Evolutionary conservation across 2,888 invertebrate genomes (phyloP).

Genomic region (Glyphotaelius pellucidus): DNA sequence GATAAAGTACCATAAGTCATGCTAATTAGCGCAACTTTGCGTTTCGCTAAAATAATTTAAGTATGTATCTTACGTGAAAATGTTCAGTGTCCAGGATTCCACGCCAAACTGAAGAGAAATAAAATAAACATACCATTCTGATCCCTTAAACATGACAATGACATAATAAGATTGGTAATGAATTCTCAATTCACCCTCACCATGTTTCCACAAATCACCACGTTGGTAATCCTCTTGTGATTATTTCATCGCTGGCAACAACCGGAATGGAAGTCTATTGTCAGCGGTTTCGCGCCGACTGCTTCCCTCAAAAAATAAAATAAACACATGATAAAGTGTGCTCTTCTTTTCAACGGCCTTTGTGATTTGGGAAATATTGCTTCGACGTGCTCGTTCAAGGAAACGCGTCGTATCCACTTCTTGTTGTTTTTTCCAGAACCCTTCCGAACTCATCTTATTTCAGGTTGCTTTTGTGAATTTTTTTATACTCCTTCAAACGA

Average conservation of each 20-base stretch:
- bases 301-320: not conserved
- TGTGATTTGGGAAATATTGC: slow-evolving; percentile 31
- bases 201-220: not conserved
- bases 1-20: too few relatives aligned
- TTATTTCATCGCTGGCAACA: not conserved
- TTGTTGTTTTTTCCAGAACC: not conserved
- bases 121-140: too few relatives aligned
- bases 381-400: slow-evolving; percentile 13
- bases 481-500: not conserved
- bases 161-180: too few relatives aligned
- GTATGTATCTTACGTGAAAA: too few relatives aligned
- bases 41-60: too few relatives aligned
- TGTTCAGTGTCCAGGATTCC: too few relatives aligned
- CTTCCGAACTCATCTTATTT: not conserved
- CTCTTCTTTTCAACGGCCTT: not conserved
- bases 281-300: slow-evolving; percentile 27
- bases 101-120: too few relatives aligned
- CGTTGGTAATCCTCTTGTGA: not conserved
- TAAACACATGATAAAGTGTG: slow-evolving; percentile 28
- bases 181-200: too few relatives aligned
- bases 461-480: not conserved
- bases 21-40: too few relatives aligned
- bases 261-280: not conserved
- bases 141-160: too few relatives aligned
- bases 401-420: not conserved